Evolutionary conservation across 2,113 vertebrate species (phyloP).

Genomic region (Proteles cristata): DNA sequence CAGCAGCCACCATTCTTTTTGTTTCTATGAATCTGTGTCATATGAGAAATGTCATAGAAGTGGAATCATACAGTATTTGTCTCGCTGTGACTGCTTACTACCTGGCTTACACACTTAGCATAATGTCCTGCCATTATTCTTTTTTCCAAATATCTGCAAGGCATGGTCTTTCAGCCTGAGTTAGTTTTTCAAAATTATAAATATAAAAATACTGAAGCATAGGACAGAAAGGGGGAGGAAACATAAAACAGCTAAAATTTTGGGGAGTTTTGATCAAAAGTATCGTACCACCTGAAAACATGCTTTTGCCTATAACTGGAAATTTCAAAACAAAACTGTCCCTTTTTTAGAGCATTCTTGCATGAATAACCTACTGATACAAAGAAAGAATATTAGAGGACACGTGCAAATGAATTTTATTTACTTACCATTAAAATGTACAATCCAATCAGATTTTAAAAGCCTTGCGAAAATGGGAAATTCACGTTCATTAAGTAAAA

Average conservation of each 20-base stretch:
- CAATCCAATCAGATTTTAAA: slow-evolving; percentile 51
- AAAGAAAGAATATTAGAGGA: background rate
- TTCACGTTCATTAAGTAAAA: background rate
- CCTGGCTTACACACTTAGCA: background rate
- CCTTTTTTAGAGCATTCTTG: background rate
- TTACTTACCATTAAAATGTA: slow-evolving; percentile 40
- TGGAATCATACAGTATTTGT: background rate
- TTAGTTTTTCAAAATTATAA: background rate
- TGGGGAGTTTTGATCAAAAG: slow-evolving; percentile 14
- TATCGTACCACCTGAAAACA: background rate
- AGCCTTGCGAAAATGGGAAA: slow-evolving; percentile 9
- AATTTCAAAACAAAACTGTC: slow-evolving; percentile 26
- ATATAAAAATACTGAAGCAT: background rate
- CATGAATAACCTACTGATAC: background rate
- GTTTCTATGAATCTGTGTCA: background rate
- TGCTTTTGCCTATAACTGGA: background rate
- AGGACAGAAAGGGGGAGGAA: background rate
- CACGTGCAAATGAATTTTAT: slow-evolving; percentile 31
- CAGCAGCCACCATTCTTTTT: background rate
- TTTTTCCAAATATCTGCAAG: background rate
- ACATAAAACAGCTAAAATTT: slow-evolving; percentile 31
- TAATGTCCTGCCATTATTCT: background rate
- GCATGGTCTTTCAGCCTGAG: background rate
- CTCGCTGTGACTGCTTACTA: background rate
- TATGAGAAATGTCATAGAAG: background rate